Base-by-base conservation (phyloP, 64 coral and sea anemone species). In the Acropora yongei region DNA sequence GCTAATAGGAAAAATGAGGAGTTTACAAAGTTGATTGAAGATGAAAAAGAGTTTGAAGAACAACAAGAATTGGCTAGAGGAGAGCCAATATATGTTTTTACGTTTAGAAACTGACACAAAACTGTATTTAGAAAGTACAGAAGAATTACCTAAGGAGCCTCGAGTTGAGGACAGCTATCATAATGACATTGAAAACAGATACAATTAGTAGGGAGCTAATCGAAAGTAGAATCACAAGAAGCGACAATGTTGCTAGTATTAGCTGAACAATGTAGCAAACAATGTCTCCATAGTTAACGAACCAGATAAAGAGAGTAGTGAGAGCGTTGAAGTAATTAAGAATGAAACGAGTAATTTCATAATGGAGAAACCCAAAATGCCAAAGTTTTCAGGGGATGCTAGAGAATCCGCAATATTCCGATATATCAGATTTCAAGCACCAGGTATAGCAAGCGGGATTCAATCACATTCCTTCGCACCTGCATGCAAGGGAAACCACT, bases 1-100 rank as follows among this genome's bases (percentile, higher is more conserved):
- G 30, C 30, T 30, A 30, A 30, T 30, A 30, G 30, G 30, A 30
- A 30, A 30, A 30, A 30, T 30, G 30, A 30, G 30, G 30, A 30
- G 30, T 30, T 30, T 30, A 30, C 30, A 30, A 30, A 30, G 30
- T 30, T 30, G 30, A 30, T 30, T 30, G 30, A 30, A 30, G 30
- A 30, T 30, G 30, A 30, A 30, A 43, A 77, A 1, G 83, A 93
- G 11, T 93, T 87, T 72, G 91, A 77, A 53, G 47, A 39, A 1
- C 72, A 93, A 86, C 83, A 93, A 86, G 73, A 40, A n/a, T 87
- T 30, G 83, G 91, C 60, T 87, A 14, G 91, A 80, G 9, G 91
- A 93, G 30, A 44, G 49, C n/a, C 91, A 87, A 93, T 49, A 87
- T 5, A 20, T 46, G 65, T 93, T 87, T 87, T 30, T 80, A 39